Evolutionary conservation across 2,113 vertebrate genomes (phyloP).

Genomic region (Caloenas nicobarica): DNA sequence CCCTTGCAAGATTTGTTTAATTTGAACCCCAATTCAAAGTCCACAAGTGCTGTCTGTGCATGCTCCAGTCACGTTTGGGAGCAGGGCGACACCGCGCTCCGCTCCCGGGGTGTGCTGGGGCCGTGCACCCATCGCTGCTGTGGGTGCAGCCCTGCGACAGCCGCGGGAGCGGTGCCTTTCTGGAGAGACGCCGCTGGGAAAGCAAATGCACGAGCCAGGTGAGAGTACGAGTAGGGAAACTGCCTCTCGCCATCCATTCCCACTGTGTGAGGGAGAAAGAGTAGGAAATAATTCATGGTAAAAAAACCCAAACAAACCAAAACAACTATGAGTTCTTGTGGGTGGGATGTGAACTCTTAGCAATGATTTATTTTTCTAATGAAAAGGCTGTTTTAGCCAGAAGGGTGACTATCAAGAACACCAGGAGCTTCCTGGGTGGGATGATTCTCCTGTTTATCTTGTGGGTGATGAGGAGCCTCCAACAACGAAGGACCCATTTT

Average conservation of each 20-base stretch:
- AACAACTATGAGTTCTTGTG: rapidly evolving
- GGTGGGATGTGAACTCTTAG: background rate
- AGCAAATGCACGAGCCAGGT: background rate
- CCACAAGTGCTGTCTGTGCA: background rate
- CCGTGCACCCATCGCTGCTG: no score
- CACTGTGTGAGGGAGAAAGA: background rate
- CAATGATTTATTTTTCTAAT: background rate
- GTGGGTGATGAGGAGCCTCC: background rate
- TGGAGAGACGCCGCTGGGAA: background rate
- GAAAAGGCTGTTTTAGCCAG: no score
- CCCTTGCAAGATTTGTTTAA: background rate
- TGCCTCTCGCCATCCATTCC: background rate
- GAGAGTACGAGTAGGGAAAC: background rate
- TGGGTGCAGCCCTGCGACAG: background rate
- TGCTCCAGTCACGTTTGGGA: background rate
- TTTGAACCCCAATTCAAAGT: background rate
- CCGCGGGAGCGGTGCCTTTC: background rate
- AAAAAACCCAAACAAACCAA: no score
- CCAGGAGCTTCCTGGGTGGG: background rate
- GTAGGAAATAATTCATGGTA: background rate
- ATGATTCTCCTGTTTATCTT: background rate
- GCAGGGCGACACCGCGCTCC: background rate
- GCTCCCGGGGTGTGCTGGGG: rapidly evolving
- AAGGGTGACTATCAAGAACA: background rate
- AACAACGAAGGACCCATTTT: background rate